phyloP scores from a whole-genome alignment of 2,888 invertebrate genomes.

The Exephanes ischioxanthus region DNA sequence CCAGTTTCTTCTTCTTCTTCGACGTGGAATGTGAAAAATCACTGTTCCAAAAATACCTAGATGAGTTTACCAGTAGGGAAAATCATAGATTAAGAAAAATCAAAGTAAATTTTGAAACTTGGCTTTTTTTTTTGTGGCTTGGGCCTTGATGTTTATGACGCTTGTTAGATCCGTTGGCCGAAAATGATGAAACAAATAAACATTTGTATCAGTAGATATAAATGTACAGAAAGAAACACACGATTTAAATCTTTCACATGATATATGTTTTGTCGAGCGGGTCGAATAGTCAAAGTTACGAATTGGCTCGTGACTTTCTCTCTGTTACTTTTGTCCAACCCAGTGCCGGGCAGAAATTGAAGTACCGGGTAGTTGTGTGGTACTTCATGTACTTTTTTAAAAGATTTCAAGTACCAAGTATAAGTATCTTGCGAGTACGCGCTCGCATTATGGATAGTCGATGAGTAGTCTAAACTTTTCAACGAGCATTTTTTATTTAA shows the following conservation, averaged over 20 bases:
- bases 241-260: background rate
- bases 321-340: background rate
- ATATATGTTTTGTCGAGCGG: background rate
- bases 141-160: constrained; percentile 62
- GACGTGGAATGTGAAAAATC: constrained; percentile 88
- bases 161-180: constrained; percentile 62
- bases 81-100: constrained; percentile 77
- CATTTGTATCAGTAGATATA: constrained; percentile 43
- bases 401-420: too few relatives aligned
- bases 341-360: too few relatives aligned
- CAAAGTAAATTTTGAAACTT: constrained; percentile 78
- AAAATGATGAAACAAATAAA: constrained; percentile 62
- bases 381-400: too few relatives aligned
- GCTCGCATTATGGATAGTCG: too few relatives aligned
- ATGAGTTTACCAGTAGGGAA: constrained; percentile 80
- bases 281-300: background rate
- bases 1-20: constrained; percentile 98
- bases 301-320: background rate
- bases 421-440: too few relatives aligned
- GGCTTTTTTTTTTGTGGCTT: constrained; percentile 70
- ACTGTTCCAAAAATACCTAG: constrained; percentile 85
- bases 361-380: too few relatives aligned
- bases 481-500: too few relatives aligned
- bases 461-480: too few relatives aligned
- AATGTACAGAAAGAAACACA: constrained; percentile 20